Evolutionary conservation across 1,140 invertebrate genomes (phyloP).

Genomic region (Asbolus verrucosus): DNA sequence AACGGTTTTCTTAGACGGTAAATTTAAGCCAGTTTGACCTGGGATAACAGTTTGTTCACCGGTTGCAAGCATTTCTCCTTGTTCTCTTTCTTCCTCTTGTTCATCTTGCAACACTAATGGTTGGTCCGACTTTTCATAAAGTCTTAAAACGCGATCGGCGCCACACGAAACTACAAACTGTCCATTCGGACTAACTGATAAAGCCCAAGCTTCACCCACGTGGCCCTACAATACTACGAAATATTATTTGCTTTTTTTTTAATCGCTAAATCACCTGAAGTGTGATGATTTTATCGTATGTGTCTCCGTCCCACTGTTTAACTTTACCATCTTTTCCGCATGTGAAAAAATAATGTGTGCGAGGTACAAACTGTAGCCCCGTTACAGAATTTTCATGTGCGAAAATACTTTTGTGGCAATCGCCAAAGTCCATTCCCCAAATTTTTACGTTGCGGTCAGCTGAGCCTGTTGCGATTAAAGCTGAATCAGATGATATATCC

Average conservation of each 20-base stretch:
- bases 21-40: constrained; percentile 77
- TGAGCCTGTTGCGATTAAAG: constrained; percentile 92
- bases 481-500: constrained; percentile 94
- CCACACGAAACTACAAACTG: constrained; percentile 85
- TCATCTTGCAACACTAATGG: constrained; percentile 93
- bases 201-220: constrained; percentile 79
- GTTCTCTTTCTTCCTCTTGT: constrained; percentile 85
- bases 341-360: constrained; percentile 94
- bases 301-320: constrained; percentile 98
- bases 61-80: constrained; percentile 78
- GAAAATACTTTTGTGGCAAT: constrained; percentile 90
- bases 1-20: constrained; percentile 91
- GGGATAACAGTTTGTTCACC: constrained; percentile 77
- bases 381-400: constrained; percentile 97
- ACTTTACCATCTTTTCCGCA: constrained; percentile 93
- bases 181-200: constrained; percentile 86
- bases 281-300: constrained; percentile 90
- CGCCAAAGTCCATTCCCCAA: constrained; percentile 99
- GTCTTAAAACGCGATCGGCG: constrained; percentile 87
- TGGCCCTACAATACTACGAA: constrained; percentile 72
- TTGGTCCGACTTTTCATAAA: constrained; percentile 91
- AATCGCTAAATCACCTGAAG: constrained; percentile 80
- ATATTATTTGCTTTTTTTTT: background rate
- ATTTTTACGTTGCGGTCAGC: constrained; percentile 96
- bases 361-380: constrained; percentile 87